phyloP scores from a whole-genome alignment of 2,888 invertebrate genomes.

The Cinara cedri region DNA sequence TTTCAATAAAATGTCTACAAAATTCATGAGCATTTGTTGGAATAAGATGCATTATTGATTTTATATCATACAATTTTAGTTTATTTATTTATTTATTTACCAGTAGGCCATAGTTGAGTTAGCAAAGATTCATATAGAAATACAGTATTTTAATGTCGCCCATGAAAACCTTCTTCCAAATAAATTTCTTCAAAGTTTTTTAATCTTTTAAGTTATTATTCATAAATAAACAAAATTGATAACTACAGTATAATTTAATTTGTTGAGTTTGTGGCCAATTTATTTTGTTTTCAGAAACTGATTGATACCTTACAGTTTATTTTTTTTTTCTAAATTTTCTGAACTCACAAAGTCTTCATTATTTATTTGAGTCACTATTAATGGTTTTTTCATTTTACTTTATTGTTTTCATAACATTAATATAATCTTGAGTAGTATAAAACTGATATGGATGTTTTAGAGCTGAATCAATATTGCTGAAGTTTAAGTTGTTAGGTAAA shows the following conservation, averaged over 20 bases:
- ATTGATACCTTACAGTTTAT: slow-evolving; percentile 11
- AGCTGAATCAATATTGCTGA: neutral
- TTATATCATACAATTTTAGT: slow-evolving; percentile 37
- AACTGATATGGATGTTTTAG: slow-evolving; percentile 1
- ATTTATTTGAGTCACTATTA: slow-evolving; percentile 26
- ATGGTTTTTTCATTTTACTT: slow-evolving; percentile 14
- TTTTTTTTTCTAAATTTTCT: slow-evolving; percentile 32
- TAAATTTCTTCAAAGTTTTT: slow-evolving; percentile 30
- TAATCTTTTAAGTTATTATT: slow-evolving; percentile 31
- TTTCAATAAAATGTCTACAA: slow-evolving; percentile 22
- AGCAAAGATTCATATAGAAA: slow-evolving; percentile 25
- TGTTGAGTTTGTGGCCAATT: slow-evolving; percentile 21
- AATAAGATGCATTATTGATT: slow-evolving; percentile 33
- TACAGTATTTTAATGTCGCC: neutral
- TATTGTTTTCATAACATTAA: neutral
- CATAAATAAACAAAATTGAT: slow-evolving; percentile 34
- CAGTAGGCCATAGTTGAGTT: slow-evolving; percentile 30
- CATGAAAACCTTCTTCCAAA: slow-evolving; percentile 31
- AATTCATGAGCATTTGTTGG: slow-evolving; percentile 27
- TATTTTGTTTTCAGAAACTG: slow-evolving; percentile 20
- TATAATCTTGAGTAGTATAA: slow-evolving; percentile 13
- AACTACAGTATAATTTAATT: slow-evolving; percentile 32
- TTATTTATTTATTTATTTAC: slow-evolving; percentile 27
- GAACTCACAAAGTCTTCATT: slow-evolving; percentile 30
- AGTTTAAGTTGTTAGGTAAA: neutral